Percentiles rank a stretch among this genome's conserved stretches.
Evolutionary conservation across 2,888 invertebrate species (phyloP).

Genomic region (Xestia c-nigrum): DNA sequence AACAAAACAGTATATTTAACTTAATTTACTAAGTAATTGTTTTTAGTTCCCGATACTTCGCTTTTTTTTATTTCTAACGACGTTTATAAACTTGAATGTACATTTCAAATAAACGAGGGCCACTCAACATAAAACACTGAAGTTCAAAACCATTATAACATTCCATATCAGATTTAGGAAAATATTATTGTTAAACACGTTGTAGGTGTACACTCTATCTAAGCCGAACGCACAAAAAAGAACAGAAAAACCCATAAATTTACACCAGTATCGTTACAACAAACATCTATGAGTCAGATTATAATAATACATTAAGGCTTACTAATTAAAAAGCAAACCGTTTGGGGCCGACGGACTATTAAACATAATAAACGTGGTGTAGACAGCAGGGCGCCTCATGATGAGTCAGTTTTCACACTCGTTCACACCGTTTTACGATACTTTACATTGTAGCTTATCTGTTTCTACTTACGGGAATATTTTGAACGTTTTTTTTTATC

Average conservation of each 20-base stretch:
- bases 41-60: too few species aligned
- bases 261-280: constrained; percentile 26
- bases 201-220: too few species aligned
- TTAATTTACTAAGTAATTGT: too few species aligned
- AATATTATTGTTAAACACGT: background rate
- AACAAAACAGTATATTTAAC: too few species aligned
- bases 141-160: background rate
- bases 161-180: background rate
- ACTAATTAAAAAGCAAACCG: constrained; percentile 64
- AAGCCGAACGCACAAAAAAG: background rate
- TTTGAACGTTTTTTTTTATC: background rate
- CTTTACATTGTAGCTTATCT: constrained; percentile 54
- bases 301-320: constrained; percentile 54
- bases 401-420: constrained; percentile 63
- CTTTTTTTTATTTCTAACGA: too few species aligned
- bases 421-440: constrained; percentile 46
- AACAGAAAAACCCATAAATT: constrained; percentile 18
- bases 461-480: background rate
- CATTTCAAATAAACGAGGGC: background rate
- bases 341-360: constrained; percentile 61
- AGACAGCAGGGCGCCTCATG: constrained; percentile 56
- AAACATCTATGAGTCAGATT: constrained; percentile 52
- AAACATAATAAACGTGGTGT: constrained; percentile 59
- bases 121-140: background rate
- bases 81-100: too few species aligned